Percentiles rank a stretch among this genome's conserved stretches.
Conservation (phyloP, 2,113 vertebrate species). For the Delphinus delphis region DNA sequence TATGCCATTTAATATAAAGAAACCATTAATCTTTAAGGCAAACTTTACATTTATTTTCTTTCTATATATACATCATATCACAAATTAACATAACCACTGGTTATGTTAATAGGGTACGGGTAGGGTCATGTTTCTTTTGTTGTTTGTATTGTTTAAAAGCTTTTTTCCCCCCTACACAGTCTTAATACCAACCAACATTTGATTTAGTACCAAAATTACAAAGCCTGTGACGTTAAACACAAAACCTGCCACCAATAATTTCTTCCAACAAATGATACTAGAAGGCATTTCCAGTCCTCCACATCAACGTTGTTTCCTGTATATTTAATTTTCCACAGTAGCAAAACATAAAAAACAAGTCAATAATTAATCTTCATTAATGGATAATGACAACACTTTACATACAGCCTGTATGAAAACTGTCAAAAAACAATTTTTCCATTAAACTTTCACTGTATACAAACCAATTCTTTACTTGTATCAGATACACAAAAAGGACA, state of each 20-base stretch:
- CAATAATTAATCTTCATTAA: conserved; percentile 76
- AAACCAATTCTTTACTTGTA: conserved; percentile 67
- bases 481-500: conserved; percentile 62
- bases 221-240: conserved; percentile 73
- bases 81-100: not conserved
- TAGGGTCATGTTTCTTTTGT: not conserved
- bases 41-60: not conserved
- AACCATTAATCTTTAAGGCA: conserved; percentile 36
- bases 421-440: conserved; percentile 64
- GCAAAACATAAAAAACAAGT: conserved; percentile 77
- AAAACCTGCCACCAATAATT: conserved; percentile 78
- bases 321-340: conserved; percentile 70
- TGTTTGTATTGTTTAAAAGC: not conserved
- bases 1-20: not conserved
- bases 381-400: conserved; percentile 73
- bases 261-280: conserved; percentile 76
- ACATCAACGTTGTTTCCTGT: conserved; percentile 62
- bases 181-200: conserved; percentile 42
- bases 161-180: not conserved
- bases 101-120: not conserved
- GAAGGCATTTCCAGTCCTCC: conserved; percentile 75
- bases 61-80: not conserved
- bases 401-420: conserved; percentile 2
- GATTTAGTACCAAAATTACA: conserved; percentile 68
- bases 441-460: conserved; percentile 53